Evolutionary conservation across 2,888 invertebrate species (phyloP).

Genomic region (Halictus quadricinctus): DNA sequence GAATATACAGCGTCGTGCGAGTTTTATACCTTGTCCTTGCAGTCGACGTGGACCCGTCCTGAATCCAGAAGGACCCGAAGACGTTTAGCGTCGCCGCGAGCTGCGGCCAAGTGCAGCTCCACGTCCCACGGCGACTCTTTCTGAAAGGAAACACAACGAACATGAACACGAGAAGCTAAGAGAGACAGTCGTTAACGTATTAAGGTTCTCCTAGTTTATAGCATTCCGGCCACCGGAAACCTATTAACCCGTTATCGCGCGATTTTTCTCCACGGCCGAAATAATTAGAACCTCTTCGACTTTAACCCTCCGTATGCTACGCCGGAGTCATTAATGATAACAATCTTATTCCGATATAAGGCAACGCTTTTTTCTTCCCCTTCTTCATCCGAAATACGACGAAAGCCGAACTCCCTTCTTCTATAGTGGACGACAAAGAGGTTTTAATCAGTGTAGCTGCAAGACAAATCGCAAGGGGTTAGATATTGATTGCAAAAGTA

Average conservation of each 20-base stretch:
- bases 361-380: too few relatives aligned
- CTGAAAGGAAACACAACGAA: slow-evolving; percentile 83
- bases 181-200: not conserved
- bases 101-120: slow-evolving; percentile 94
- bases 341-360: too few relatives aligned
- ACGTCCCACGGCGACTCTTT: slow-evolving; percentile 97
- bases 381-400: too few relatives aligned
- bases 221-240: not conserved
- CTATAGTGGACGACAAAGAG: not conserved
- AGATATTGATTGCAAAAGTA: not conserved
- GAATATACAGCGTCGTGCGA: not conserved
- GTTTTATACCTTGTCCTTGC: slow-evolving; percentile 91
- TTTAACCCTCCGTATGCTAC: not conserved
- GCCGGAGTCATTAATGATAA: too few relatives aligned
- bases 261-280: not conserved
- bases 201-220: not conserved
- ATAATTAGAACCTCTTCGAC: not conserved
- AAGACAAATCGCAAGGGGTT: not conserved
- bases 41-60: slow-evolving; percentile 97
- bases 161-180: not conserved
- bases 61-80: slow-evolving; percentile 93
- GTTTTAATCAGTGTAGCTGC: not conserved
- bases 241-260: too few relatives aligned
- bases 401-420: too few relatives aligned
- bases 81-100: slow-evolving; percentile 91